Conservation (phyloP, 2,113 vertebrate genomes). For the Daubentonia madagascariensis region DNA sequence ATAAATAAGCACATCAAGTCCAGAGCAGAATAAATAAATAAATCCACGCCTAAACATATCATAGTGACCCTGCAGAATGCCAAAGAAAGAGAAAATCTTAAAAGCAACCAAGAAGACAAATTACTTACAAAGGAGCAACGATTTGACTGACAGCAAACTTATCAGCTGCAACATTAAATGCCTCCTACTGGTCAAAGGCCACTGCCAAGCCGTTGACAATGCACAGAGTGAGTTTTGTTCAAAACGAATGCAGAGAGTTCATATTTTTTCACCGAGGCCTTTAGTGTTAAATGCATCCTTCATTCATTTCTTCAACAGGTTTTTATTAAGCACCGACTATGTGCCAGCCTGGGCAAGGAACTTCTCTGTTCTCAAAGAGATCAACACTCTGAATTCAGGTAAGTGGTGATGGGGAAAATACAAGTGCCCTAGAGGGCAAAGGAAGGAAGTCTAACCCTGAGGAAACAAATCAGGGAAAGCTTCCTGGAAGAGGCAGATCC, state of each 20-base stretch:
- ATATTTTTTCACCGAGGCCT: not conserved
- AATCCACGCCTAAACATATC: not conserved
- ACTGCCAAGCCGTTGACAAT: not conserved
- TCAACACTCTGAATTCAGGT: not conserved
- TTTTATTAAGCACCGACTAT: not conserved
- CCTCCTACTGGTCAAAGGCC: conserved; percentile 28
- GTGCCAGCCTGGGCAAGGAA: not conserved
- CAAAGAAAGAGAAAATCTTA: not conserved
- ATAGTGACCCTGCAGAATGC: not conserved
- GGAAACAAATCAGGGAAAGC: not conserved
- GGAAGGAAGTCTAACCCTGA: not conserved
- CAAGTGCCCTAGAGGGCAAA: not conserved
- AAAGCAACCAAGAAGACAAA: conserved; percentile 46
- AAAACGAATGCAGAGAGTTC: not conserved
- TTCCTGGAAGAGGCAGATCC: not conserved
- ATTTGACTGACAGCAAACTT: conserved; percentile 15
- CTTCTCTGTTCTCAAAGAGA: not conserved
- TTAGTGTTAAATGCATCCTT: not conserved
- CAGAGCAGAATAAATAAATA: not conserved
- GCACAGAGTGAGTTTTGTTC: not conserved
- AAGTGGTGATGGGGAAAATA: not conserved
- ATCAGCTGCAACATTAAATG: not conserved
- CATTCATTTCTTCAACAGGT: not conserved
- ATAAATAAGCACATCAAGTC: not conserved
- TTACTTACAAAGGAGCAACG: not conserved